Evolutionary conservation across 2,113 vertebrate genomes (phyloP).

Genomic region (Phylloscopus trochilus): DNA sequence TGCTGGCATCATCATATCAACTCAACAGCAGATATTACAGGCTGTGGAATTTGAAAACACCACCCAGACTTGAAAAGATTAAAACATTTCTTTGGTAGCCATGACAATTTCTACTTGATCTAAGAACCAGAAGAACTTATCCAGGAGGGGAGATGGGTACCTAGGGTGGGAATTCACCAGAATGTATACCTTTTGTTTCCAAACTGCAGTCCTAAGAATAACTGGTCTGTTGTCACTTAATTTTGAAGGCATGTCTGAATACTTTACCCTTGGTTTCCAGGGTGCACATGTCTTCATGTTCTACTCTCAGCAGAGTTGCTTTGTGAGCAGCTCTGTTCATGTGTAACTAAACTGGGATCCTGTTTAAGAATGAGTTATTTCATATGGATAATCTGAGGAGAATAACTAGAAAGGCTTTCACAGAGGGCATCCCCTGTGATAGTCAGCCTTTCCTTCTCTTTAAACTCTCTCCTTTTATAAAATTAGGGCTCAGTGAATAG

Average conservation of each 20-base stretch:
- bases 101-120: background rate
- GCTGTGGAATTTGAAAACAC: background rate
- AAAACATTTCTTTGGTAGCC: background rate
- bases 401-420: background rate
- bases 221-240: background rate
- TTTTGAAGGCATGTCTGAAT: background rate
- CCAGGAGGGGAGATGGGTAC: background rate
- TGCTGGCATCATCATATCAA: background rate
- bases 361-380: background rate
- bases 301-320: background rate
- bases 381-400: background rate
- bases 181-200: background rate
- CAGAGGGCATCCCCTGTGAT: background rate
- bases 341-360: background rate
- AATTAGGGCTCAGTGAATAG: background rate
- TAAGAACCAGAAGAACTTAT: background rate
- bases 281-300: background rate
- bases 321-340: background rate
- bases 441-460: background rate
- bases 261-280: background rate
- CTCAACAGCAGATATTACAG: background rate
- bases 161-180: background rate
- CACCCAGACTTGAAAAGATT: background rate
- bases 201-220: background rate
- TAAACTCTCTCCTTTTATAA: background rate